Evolutionary conservation across 2,113 vertebrate species (phyloP).

Genomic region (Stercorarius parasiticus): DNA sequence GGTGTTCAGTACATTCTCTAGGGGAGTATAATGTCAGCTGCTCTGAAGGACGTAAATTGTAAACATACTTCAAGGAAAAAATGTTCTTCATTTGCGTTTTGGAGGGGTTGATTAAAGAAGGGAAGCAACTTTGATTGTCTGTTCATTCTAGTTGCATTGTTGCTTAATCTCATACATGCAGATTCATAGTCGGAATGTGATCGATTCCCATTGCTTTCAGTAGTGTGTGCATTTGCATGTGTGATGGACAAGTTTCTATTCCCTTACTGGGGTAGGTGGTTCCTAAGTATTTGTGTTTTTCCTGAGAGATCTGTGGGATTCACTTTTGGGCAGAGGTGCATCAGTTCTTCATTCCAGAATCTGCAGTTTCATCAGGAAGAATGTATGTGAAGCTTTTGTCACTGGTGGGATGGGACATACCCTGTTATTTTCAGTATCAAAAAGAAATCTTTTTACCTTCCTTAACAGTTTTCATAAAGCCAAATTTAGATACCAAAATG

Average conservation of each 20-base stretch:
- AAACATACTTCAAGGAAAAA: background rate
- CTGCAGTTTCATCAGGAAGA: background rate
- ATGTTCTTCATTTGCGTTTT: background rate
- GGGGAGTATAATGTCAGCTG: background rate
- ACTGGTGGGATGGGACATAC: background rate
- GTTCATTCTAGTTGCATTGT: accelerated
- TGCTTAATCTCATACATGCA: accelerated
- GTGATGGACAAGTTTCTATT: background rate
- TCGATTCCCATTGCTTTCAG: background rate
- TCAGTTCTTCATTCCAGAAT: background rate
- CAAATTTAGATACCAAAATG: background rate
- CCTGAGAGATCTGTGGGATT: background rate
- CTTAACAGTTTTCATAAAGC: background rate
- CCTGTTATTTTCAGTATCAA: background rate
- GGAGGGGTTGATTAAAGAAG: background rate
- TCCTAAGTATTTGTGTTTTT: background rate
- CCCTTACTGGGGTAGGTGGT: background rate
- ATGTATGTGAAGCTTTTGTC: background rate
- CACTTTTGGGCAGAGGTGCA: background rate
- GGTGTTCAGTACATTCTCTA: background rate
- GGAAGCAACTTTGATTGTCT: background rate
- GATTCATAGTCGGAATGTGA: accelerated
- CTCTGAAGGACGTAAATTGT: background rate
- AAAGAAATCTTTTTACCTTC: background rate
- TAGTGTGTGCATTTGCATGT: accelerated